These are phyloP conservation scores for Microchirus variegatus DNA, from an alignment of 2,797 vertebrate genomes.

Conservation along the genomic window DNA sequence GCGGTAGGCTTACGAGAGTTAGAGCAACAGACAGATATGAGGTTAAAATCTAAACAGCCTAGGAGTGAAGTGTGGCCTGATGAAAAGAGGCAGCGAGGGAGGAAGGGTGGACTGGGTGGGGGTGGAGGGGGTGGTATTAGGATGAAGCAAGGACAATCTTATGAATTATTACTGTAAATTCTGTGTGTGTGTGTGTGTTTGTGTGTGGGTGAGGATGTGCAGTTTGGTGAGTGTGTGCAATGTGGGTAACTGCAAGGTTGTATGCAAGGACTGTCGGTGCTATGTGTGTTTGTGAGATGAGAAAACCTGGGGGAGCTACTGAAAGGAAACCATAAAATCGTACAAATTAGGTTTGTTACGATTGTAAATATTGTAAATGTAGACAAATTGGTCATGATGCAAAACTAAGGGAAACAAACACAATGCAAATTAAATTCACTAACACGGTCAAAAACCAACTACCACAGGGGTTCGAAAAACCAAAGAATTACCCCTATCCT, in stretches of 20 bases:
- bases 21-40: slow-evolving; percentile 40
- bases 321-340: neutral
- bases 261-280: slow-evolving; percentile 6
- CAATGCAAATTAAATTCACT: no score
- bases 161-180: slow-evolving; percentile 30
- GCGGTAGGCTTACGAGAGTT: slow-evolving; percentile 55
- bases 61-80: slow-evolving; percentile 36
- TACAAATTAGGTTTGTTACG: neutral
- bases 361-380: neutral
- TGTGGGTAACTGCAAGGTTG: neutral
- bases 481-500: no score
- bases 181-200: neutral
- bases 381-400: no score
- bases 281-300: neutral
- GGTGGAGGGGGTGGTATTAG: slow-evolving; percentile 14
- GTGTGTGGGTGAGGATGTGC: neutral
- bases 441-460: no score
- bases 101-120: slow-evolving; percentile 14
- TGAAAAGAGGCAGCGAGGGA: slow-evolving; percentile 21
- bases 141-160: slow-evolving; percentile 31
- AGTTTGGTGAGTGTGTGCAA: neutral
- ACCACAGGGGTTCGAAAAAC: no score
- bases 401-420: no score
- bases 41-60: slow-evolving; percentile 58
- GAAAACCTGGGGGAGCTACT: neutral